Evolutionary conservation across 2,888 invertebrate genomes (phyloP), one percentile per base, ranked within the genome.

Genomic region (Andricus quercusramuli): DNA sequence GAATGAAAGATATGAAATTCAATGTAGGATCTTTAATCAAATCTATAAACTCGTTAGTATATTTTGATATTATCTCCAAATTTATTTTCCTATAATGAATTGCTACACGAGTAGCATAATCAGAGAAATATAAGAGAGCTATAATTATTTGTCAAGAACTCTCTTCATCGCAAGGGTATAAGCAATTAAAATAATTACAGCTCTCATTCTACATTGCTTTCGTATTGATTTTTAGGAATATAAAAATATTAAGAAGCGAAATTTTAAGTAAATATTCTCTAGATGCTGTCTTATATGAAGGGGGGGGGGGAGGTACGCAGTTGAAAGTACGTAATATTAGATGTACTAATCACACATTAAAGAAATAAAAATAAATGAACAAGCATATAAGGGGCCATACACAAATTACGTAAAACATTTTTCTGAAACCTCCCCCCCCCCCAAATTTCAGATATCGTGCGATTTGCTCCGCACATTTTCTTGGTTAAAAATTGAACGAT

Each of bases 181-280:
- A 62, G 15, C 25, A 62, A 62, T 62, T 62, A 62, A 62, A 62
- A 62, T 62, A 25, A 62, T 62, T 62, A 62, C 25, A 62, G n/a
- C 22, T 25, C 62, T 25, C 13, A 25, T n/a, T 56, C 56, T 25
- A 13, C 62, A 22, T 62, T 62, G 1, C 13, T 62, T 62, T 25
- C 9, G 4, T 62, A 62, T 62, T 22, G 62, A 62, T 62, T 25
- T 22, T 13, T 25, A 22, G 25, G 4, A 62, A 22, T 25, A 22
- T 62, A 20, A 20, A 51, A 51, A 3, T 4, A 47, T 47, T 4
- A 47, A 17, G n/a, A n/a, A 8, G n/a, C 56, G 1, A 56, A 8
- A 8, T 20, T n/a, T 56, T n/a, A n/a, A n/a, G 6, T 2, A 56
- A 56, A n/a, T 56, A 56, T 56, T n/a, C 8, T 51, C 0, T 51